A percentile compares a stretch with the other conserved stretches of the same genome.
phyloP scores from a whole-genome alignment of 2,113 vertebrate species.

The Loxodonta africana region DNA sequence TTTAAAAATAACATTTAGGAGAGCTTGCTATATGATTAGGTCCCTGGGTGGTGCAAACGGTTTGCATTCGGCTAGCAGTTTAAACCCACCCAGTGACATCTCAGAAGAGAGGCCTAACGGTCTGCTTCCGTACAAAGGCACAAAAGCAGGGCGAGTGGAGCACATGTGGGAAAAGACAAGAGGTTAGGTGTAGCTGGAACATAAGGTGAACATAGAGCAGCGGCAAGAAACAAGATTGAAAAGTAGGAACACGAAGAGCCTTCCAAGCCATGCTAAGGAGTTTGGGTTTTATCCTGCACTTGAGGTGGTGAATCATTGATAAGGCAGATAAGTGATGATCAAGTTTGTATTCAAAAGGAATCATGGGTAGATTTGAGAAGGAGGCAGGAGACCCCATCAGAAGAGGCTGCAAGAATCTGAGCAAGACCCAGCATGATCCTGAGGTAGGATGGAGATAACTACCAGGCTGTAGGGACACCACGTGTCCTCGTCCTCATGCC shows the following conservation, averaged over 20 bases:
- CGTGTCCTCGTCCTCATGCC: not conserved
- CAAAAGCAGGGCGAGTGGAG: not conserved
- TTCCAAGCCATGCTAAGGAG: not conserved
- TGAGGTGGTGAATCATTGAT: not conserved
- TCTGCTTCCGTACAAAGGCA: not conserved
- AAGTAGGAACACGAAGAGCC: not conserved
- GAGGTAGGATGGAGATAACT: no score
- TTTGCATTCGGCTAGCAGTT: not conserved
- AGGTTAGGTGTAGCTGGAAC: not conserved
- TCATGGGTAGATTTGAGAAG: not conserved
- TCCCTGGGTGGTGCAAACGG: not conserved
- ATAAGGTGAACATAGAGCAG: not conserved
- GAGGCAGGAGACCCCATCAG: not conserved
- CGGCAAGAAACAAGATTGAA: not conserved
- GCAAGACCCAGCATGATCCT: not conserved
- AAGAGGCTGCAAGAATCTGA: not conserved
- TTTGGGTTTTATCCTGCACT: not conserved
- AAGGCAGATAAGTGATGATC: not conserved
- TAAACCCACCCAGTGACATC: not conserved
- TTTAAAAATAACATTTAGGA: not conserved
- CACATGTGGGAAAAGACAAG: not conserved
- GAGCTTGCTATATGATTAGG: not conserved
- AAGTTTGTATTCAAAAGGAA: not conserved
- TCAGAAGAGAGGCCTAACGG: not conserved
- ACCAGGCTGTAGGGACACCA: not conserved